Conservation (phyloP, 2,113 vertebrate genomes). For the Harpagus bidentatus region DNA sequence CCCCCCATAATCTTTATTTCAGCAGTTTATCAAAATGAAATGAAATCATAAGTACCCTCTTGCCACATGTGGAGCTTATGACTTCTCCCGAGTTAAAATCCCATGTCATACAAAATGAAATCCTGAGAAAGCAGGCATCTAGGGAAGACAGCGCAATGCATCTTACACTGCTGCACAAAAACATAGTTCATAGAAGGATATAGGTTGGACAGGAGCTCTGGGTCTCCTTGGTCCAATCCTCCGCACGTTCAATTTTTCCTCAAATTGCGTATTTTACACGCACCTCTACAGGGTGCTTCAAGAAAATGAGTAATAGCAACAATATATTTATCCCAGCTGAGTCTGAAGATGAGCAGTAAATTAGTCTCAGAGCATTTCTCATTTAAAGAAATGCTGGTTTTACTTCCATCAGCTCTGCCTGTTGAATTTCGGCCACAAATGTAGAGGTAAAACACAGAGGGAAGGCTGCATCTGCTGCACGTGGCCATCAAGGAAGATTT, state of each 20-base stretch:
- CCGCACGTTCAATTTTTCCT: rapidly evolving
- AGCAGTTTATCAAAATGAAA: not conserved
- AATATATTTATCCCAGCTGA: not conserved
- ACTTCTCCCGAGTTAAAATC: not conserved
- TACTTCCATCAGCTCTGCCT: not conserved
- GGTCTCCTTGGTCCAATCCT: not conserved
- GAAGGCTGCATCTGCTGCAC: not conserved
- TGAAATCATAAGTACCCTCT: not conserved
- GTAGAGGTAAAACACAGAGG: not conserved
- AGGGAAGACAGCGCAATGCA: not conserved
- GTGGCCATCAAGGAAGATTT: rapidly evolving
- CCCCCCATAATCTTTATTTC: not conserved
- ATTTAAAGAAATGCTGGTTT: not conserved
- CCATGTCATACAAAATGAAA: not conserved
- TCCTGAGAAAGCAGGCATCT: not conserved
- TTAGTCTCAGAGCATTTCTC: not conserved
- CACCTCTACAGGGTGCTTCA: not conserved
- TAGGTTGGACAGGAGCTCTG: rapidly evolving
- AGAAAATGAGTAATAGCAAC: not conserved
- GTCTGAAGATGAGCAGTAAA: not conserved
- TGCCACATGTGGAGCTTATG: not conserved
- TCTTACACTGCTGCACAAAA: not conserved
- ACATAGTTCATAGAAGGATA: not conserved
- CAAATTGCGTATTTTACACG: not conserved
- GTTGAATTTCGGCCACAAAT: not conserved